Percentiles rank a stretch among this genome's conserved stretches.
Conservation (phyloP, 2,797 vertebrate species). For the Argentina silus region DNA sequence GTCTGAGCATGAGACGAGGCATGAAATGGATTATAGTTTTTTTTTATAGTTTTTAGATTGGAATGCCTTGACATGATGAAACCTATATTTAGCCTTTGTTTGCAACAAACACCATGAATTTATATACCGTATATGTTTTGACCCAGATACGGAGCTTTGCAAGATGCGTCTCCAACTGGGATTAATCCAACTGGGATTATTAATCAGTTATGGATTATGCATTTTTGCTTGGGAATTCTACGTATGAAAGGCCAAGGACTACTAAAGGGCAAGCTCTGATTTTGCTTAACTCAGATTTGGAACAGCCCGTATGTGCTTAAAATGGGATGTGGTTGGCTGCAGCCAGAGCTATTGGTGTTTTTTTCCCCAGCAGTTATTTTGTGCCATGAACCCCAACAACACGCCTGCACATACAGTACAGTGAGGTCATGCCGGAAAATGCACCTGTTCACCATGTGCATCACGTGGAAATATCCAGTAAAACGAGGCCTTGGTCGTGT, state of each 20-base stretch:
- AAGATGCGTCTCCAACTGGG: constrained; percentile 42
- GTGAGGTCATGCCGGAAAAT: constrained; percentile 31
- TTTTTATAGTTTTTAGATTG: constrained; percentile 25
- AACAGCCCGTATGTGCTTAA: background rate
- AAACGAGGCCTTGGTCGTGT: constrained; percentile 22
- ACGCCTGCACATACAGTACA: constrained; percentile 33
- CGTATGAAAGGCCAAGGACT: constrained; percentile 46
- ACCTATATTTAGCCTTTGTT: constrained; percentile 57
- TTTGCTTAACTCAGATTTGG: constrained; percentile 3
- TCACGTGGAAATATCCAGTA: constrained; percentile 36
- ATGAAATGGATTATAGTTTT: constrained; percentile 61
- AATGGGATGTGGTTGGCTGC: constrained; percentile 2
- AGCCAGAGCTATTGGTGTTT: background rate
- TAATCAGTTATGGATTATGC: constrained; percentile 67
- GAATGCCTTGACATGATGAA: constrained; percentile 33
- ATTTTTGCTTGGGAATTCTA: constrained; percentile 62
- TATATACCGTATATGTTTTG: constrained; percentile 43
- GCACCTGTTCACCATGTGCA: constrained; percentile 45
- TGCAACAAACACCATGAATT: constrained; percentile 32
- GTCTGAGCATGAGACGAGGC: constrained; percentile 46
- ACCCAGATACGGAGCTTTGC: constrained; percentile 60
- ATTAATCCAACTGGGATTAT: constrained; percentile 67
- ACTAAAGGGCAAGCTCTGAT: constrained; percentile 28
- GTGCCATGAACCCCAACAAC: constrained; percentile 33
- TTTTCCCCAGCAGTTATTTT: constrained; percentile 38